Conservation (phyloP, 1,140 invertebrate species). For the Dreissena rostriformis region DNA sequence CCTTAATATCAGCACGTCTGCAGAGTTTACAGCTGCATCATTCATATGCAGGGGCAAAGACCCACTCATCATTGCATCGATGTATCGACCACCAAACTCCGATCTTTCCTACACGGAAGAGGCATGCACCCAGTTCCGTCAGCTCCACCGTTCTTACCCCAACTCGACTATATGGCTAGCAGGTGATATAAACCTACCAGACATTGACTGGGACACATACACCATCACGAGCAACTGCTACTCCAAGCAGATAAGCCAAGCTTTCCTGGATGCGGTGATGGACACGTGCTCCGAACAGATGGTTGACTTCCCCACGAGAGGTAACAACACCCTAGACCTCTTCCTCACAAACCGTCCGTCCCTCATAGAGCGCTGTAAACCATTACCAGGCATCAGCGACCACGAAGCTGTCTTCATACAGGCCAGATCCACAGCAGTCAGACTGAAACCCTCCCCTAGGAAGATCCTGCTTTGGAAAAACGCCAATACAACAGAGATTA, state of each 20-base stretch:
- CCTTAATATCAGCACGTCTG: too few relatives aligned
- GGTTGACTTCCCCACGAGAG: conserved; percentile 46
- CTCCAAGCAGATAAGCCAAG: too few relatives aligned
- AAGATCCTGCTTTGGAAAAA: conserved; percentile 44
- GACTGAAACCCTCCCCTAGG: not conserved
- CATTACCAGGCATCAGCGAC: conserved; percentile 28
- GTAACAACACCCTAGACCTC: too few relatives aligned
- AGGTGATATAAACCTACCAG: conserved; percentile 47
- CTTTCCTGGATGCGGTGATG: conserved; percentile 5
- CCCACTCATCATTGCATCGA: conserved; percentile 4
- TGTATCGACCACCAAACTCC: conserved; percentile 13
- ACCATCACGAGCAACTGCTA: too few relatives aligned
- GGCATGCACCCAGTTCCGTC: not conserved
- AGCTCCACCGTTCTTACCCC: not conserved
- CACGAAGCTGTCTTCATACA: conserved; percentile 27
- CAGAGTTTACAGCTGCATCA: too few relatives aligned
- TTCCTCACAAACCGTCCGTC: conserved; percentile 31
- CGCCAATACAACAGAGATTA: not conserved
- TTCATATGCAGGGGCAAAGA: not conserved
- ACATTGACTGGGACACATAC: too few relatives aligned
- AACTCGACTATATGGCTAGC: conserved; percentile 37
- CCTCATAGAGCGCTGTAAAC: conserved; percentile 12
- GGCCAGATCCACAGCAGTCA: not conserved
- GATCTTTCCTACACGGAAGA: conserved; percentile 3
- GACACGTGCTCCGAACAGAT: conserved; percentile 39